phyloP scores from a whole-genome alignment of 2,888 invertebrate species.

The Acleris sparsana region DNA sequence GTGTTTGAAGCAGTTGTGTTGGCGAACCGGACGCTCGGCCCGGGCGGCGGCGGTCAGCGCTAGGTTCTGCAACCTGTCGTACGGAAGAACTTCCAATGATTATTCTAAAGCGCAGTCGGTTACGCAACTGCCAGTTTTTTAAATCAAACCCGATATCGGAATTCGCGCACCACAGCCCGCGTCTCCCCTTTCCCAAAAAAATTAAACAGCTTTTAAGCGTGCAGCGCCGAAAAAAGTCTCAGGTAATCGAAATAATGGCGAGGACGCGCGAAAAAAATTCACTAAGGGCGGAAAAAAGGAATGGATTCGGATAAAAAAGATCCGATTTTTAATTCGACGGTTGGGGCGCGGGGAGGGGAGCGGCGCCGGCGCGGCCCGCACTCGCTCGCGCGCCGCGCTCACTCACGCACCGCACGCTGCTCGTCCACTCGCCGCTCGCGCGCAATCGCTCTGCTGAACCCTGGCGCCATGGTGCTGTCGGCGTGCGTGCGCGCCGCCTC shows the following conservation, averaged over 20 bases:
- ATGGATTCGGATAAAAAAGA: constrained; percentile 80
- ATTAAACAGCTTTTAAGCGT: constrained; percentile 83
- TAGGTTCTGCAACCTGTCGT: too few relatives aligned
- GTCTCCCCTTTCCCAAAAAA: constrained; percentile 78
- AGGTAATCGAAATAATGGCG: constrained; percentile 82
- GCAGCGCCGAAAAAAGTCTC: constrained; percentile 75
- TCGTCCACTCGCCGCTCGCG: neutral
- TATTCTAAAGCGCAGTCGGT: too few relatives aligned
- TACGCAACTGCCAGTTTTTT: constrained; percentile 54
- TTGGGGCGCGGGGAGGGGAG: constrained; percentile 45
- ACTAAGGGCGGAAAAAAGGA: constrained; percentile 82
- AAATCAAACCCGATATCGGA: constrained; percentile 74
- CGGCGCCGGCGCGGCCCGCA: constrained; percentile 41
- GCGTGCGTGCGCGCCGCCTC: constrained; percentile 74
- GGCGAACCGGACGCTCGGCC: neutral
- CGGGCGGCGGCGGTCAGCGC: constrained; percentile 51
- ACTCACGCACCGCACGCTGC: constrained; percentile 16
- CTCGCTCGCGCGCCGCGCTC: constrained; percentile 21
- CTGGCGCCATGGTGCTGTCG: constrained; percentile 67
- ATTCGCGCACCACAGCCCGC: constrained; percentile 77
- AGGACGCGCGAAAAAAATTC: constrained; percentile 80
- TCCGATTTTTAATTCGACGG: constrained; percentile 74
- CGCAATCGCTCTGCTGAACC: neutral
- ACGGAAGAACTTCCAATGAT: too few relatives aligned
- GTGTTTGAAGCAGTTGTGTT: too few relatives aligned